Evolutionary conservation across 1,140 invertebrate species (phyloP).

Genomic region (Dreissena rostriformis): DNA sequence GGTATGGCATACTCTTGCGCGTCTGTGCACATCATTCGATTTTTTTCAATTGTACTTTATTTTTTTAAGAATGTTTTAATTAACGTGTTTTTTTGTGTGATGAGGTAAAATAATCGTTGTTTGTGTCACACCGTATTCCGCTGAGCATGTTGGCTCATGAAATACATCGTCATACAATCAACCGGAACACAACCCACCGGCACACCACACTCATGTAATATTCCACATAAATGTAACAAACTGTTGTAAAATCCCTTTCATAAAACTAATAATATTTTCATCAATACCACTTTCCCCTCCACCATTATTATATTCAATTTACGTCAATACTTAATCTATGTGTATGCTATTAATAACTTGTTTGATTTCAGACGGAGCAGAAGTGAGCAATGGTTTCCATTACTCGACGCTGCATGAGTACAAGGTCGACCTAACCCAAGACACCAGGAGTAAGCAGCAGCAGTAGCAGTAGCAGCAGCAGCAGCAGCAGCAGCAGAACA

Average conservation of each 20-base stretch:
- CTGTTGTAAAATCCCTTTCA: background rate
- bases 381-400: slow-evolving; percentile 9
- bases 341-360: background rate
- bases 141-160: too few species aligned
- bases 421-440: slow-evolving; percentile 7
- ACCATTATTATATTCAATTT: background rate
- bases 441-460: background rate
- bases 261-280: background rate
- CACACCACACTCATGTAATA: background rate
- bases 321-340: too few species aligned
- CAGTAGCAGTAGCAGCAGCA: background rate
- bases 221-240: background rate
- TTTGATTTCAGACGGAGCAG: background rate
- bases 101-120: too few species aligned
- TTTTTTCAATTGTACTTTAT: too few species aligned
- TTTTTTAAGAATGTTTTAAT: too few species aligned
- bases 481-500: too few species aligned
- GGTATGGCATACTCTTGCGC: too few species aligned
- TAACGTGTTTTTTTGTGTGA: too few species aligned
- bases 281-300: background rate
- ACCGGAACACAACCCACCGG: too few species aligned
- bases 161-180: too few species aligned
- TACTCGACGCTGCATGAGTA: slow-evolving; percentile 31
- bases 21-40: too few species aligned
- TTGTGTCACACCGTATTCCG: too few species aligned